These are phyloP conservation scores for Periparus ater DNA, from an alignment of 2,797 vertebrate species.

Conservation along the genomic window DNA sequence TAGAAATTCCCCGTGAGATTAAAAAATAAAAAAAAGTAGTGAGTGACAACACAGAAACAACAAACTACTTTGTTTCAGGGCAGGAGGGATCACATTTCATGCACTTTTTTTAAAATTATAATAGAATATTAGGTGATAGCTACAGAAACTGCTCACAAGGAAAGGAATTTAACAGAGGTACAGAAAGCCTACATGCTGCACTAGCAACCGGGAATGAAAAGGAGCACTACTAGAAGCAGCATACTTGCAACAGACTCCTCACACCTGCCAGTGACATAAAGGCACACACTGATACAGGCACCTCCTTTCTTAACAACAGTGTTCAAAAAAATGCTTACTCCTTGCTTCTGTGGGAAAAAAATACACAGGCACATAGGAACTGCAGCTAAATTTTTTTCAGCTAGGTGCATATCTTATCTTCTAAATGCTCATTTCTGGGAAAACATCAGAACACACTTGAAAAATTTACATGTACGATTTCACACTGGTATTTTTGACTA, in stretches of 20 bases:
- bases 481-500: background rate
- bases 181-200: background rate
- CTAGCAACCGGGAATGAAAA: background rate
- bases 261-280: background rate
- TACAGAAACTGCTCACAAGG: background rate
- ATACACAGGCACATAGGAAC: background rate
- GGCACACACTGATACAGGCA: background rate
- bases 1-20: background rate
- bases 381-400: background rate
- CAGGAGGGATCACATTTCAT: background rate
- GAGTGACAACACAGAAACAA: background rate
- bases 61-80: background rate
- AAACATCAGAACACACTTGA: background rate
- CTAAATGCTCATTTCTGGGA: background rate
- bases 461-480: background rate
- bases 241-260: background rate
- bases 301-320: background rate
- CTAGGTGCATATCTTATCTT: background rate
- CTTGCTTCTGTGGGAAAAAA: background rate
- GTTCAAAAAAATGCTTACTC: accelerated
- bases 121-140: background rate
- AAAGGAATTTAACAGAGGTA: background rate
- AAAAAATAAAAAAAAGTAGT: background rate
- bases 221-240: background rate
- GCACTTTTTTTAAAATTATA: background rate